These are phyloP conservation scores for Otis tarda DNA, from an alignment of 2,113 vertebrate species.

Conservation along the genomic window DNA sequence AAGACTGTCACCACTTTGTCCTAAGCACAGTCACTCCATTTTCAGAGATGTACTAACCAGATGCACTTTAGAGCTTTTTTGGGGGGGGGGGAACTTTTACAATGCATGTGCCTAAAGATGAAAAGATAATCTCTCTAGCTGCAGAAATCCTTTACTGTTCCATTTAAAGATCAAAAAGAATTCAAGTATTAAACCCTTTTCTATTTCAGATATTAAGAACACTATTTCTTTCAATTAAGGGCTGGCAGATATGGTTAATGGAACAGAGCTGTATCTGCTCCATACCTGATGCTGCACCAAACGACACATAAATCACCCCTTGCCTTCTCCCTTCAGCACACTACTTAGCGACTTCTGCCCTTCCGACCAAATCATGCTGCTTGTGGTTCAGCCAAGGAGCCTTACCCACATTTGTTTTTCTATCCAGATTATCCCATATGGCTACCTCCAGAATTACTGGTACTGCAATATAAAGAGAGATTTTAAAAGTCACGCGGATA, in stretches of 20 bases:
- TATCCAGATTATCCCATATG: not conserved
- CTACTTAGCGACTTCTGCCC: slow-evolving; percentile 2
- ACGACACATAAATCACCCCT: not conserved
- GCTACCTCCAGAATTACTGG: not conserved
- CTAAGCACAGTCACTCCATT: slow-evolving; percentile 9
- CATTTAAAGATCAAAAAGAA: slow-evolving; percentile 49
- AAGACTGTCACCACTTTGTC: slow-evolving; percentile 20
- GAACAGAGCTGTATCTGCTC: not conserved
- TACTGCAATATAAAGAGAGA: not conserved
- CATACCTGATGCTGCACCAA: slow-evolving; percentile 24
- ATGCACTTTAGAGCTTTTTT: not conserved
- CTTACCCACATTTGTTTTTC: not conserved
- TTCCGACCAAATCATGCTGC: not conserved
- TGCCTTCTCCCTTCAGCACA: not conserved
- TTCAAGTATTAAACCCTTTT: slow-evolving; percentile 43
- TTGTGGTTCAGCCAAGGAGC: not conserved
- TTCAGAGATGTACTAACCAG: slow-evolving; percentile 10
- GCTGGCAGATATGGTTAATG: slow-evolving; percentile 32
- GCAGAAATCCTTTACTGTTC: slow-evolving; percentile 30
- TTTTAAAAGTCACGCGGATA: not conserved
- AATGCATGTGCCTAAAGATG: slow-evolving; percentile 19
- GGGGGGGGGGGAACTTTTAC: not conserved
- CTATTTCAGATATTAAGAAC: slow-evolving; percentile 13
- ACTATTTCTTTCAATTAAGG: slow-evolving; percentile 48
- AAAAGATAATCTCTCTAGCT: slow-evolving; percentile 48